These are phyloP conservation scores for Epinephelus fuscoguttatus DNA, from an alignment of 2,113 vertebrate species.

Conservation along the genomic window DNA sequence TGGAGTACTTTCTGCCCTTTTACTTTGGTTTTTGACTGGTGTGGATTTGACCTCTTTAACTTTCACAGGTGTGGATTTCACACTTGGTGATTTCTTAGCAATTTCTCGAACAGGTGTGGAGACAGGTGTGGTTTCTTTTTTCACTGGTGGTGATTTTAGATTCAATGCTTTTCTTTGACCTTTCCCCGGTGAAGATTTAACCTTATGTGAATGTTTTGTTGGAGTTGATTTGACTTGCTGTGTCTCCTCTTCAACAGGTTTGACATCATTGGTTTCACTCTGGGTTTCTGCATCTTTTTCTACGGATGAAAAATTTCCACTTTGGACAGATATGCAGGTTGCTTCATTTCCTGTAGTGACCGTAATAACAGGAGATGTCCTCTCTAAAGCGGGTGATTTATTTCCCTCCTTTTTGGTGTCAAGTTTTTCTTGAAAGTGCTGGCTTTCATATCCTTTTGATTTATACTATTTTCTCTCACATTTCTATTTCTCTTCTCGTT, in stretches of 20 bases:
- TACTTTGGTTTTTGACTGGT: constrained; percentile 23
- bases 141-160: constrained; percentile 13
- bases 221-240: constrained; percentile 17
- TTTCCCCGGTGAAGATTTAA: constrained; percentile 31
- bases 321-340: neutral
- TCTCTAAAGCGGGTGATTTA: constrained; percentile 8
- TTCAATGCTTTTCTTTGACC: constrained; percentile 30
- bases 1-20: constrained; percentile 8
- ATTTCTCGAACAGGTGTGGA: neutral
- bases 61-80: constrained; percentile 43
- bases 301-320: neutral
- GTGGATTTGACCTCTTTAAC: constrained; percentile 39
- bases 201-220: constrained; percentile 28
- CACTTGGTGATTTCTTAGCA: constrained; percentile 10
- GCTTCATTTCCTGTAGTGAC: constrained; percentile 24
- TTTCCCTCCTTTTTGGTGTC: neutral
- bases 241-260: constrained; percentile 12
- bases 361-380: constrained; percentile 9
- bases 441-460: neutral
- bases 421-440: constrained; percentile 14
- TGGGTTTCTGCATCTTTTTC: constrained; percentile 19
- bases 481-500: constrained; percentile 9
- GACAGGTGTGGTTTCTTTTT: constrained; percentile 30
- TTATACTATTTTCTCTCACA: constrained; percentile 17
- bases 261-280: neutral